These are phyloP conservation scores for Graptemys geographica DNA, from an alignment of 2,797 vertebrate species.

Conservation along the genomic window DNA sequence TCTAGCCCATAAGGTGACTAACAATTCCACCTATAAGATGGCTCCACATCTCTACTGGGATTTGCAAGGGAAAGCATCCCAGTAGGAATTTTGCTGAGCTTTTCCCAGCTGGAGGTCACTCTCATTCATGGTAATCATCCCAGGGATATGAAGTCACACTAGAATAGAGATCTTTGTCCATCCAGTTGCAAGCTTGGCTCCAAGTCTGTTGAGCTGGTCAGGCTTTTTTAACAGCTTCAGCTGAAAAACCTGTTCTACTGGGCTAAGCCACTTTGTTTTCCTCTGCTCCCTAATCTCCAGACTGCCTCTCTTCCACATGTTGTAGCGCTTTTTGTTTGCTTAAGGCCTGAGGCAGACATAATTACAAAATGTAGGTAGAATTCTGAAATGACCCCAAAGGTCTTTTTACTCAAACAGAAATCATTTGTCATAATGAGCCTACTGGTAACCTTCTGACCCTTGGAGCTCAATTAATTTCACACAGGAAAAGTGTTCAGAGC, in stretches of 20 bases:
- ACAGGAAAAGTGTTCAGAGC: slow-evolving; percentile 66
- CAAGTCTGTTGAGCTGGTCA: slow-evolving; percentile 46
- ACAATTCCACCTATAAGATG: background rate
- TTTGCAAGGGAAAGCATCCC: background rate
- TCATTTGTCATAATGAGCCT: slow-evolving; percentile 81
- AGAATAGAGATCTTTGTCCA: slow-evolving; percentile 39
- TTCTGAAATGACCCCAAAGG: slow-evolving; percentile 77
- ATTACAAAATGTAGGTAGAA: slow-evolving; percentile 79
- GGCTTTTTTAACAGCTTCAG: slow-evolving; percentile 43
- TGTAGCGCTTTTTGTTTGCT: slow-evolving; percentile 69
- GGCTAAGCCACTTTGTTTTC: slow-evolving; percentile 35
- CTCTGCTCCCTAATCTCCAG: slow-evolving; percentile 44
- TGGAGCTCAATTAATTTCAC: slow-evolving; percentile 81
- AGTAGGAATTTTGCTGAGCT: slow-evolving; percentile 56
- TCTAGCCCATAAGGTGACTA: slow-evolving; percentile 22
- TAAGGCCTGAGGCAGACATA: slow-evolving; percentile 72
- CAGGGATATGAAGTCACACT: slow-evolving; percentile 49
- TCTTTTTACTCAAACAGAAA: slow-evolving; percentile 79
- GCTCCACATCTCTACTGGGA: background rate
- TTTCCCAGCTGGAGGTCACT: slow-evolving; percentile 51
- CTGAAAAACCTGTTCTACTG: slow-evolving; percentile 57
- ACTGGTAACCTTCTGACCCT: slow-evolving; percentile 71
- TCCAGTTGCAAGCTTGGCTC: slow-evolving; percentile 49
- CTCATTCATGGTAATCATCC: slow-evolving; percentile 24
- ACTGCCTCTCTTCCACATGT: slow-evolving; percentile 54